Conservation (phyloP, 2,113 vertebrate genomes). For the Spizaetus ornatus region DNA sequence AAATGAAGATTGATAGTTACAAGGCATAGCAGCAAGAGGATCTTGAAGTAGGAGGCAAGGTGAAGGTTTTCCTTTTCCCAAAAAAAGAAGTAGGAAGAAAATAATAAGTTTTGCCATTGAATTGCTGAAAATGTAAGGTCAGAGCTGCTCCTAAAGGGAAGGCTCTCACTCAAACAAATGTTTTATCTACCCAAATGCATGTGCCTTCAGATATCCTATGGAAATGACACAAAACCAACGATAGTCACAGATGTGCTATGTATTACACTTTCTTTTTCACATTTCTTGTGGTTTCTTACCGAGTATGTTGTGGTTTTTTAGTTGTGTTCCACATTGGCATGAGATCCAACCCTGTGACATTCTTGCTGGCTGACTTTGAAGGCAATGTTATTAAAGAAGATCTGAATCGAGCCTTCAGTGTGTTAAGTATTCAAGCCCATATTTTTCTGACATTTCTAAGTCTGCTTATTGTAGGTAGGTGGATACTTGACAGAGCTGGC, state of each 20-base stretch:
- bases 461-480: background rate
- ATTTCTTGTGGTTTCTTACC: background rate
- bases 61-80: background rate
- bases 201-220: background rate
- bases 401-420: background rate
- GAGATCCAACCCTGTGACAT: background rate
- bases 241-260: background rate
- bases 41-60: background rate
- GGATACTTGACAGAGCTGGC: background rate
- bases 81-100: background rate
- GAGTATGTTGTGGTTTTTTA: background rate
- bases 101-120: background rate
- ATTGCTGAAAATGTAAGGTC: background rate
- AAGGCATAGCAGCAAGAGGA: background rate
- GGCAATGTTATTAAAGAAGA: background rate
- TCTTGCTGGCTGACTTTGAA: background rate
- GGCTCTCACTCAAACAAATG: background rate
- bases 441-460: background rate
- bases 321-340: background rate
- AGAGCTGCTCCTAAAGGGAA: background rate
- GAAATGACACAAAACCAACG: background rate
- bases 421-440: background rate
- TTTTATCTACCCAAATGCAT: background rate
- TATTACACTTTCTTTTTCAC: background rate
- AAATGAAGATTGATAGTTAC: constrained; percentile 17